Base-by-base conservation (phyloP, 2,797 vertebrate species). In the Salmo trutta region DNA sequence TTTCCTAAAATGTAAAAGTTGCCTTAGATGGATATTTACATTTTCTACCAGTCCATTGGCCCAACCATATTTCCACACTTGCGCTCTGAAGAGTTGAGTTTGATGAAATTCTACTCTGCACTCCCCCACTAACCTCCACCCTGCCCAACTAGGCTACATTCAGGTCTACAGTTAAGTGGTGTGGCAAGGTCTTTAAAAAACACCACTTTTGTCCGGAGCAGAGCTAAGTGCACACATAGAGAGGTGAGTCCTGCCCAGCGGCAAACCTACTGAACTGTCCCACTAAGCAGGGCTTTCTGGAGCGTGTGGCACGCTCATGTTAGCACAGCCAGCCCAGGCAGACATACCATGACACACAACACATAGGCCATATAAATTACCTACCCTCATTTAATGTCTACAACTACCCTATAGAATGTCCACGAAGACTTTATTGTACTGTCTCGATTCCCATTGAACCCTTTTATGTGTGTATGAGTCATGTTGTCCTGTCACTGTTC, bases 21-120 rank as follows among this genome's bases (percentile, higher is more conserved):
- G 79, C 81, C 85, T 76, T 78, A 71, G 75, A 31, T 0, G 76
- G 82, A 82, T 78, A 71, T 82, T 86, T 85, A 83, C 72, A 67
- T 27, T 86, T 66, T 74, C 77, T 80, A 66, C 75, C 78, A 88
- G 79, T 83, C 78, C 3, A 83, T 79, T 75, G 73, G 77, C 72
- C 53, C 75, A 82, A 88, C 84, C 83, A 81, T 84, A 82, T 88
- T 88, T 86, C 87, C 85, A 84, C 81, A 80, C 84, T 83, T 74
- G 78, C 74, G 56, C 81, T n/a, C 7, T 79, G 81, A 81, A 76
- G 82, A 87, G 65, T 71, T 86, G 82, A 86, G 80, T 69, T 1
- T 27, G 64, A 72, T 82, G 85, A 90, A 87, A 88, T 73, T 67
- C 82, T 75, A 82, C 76, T 75, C 83, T 33, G 54, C 77, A 81